Percentiles rank a stretch among this genome's conserved stretches.
phyloP scores from a whole-genome alignment of 2,888 invertebrate genomes.

The Drosophila pseudotalamancana region DNA sequence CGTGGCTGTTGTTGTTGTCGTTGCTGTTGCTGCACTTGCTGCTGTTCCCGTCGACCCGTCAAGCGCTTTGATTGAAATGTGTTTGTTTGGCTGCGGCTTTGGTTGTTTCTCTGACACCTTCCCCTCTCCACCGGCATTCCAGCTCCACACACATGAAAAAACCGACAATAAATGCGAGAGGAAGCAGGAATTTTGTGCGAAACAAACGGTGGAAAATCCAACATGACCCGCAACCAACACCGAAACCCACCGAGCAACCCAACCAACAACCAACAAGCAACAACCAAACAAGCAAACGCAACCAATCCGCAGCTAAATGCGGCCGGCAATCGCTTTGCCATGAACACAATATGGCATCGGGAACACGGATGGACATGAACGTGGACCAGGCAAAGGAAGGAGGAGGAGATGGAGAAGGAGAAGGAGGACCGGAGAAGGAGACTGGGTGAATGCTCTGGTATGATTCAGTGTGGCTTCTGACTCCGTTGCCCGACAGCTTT shows the following conservation, averaged over 20 bases:
- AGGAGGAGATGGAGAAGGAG: too few relatives aligned
- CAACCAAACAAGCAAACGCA: background rate
- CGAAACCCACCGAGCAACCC: constrained; percentile 1
- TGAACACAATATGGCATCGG: constrained; percentile 40
- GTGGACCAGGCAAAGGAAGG: background rate
- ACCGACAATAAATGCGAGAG: constrained; percentile 56
- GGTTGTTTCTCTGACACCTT: constrained; percentile 17
- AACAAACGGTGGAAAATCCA: constrained; percentile 46
- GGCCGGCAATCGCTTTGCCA: constrained; percentile 40
- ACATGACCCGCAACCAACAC: constrained; percentile 27
- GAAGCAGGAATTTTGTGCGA: constrained; percentile 46
- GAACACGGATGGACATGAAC: constrained; percentile 35
- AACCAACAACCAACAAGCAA: background rate
- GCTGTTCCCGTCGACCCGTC: constrained; percentile 53
- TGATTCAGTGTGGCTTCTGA: constrained; percentile 13
- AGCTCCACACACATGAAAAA: constrained; percentile 2
- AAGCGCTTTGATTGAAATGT: constrained; percentile 76
- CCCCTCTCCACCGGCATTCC: background rate
- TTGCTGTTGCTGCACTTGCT: constrained; percentile 38
- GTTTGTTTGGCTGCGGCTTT: constrained; percentile 72
- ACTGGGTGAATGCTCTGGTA: background rate
- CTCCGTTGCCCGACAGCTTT: constrained; percentile 27
- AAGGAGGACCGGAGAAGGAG: background rate
- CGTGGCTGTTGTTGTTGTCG: constrained; percentile 32
- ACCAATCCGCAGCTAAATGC: constrained; percentile 10